These are phyloP conservation scores for Austrofundulus limnaeus DNA, from an alignment of 2,113 vertebrate genomes.

Conservation along the genomic window DNA sequence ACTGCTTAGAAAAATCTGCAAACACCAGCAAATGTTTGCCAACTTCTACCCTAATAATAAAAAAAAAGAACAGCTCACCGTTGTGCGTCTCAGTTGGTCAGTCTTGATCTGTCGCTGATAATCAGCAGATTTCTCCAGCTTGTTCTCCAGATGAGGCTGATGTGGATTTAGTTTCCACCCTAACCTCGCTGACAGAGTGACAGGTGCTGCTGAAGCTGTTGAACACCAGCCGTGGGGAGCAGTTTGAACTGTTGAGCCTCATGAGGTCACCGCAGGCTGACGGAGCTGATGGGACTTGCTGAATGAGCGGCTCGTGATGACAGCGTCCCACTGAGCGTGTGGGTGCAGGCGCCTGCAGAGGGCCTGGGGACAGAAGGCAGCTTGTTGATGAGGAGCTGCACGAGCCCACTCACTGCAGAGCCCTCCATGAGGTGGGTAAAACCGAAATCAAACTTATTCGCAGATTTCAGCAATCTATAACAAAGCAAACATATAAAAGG, in stretches of 20 bases:
- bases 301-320: conserved; percentile 43
- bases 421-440: too few relatives aligned
- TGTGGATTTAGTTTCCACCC: conserved; percentile 9
- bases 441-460: too few relatives aligned
- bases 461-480: too few relatives aligned
- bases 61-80: conserved; percentile 20
- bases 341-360: conserved; percentile 7
- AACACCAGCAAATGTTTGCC: background rate
- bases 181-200: conserved; percentile 19
- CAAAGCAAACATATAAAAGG: too few relatives aligned
- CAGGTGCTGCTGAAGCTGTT: conserved; percentile 36
- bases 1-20: too few relatives aligned
- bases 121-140: background rate
- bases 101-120: background rate
- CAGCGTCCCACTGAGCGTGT: conserved; percentile 16
- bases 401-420: too few relatives aligned
- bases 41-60: too few relatives aligned
- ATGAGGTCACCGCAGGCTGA: conserved; percentile 7
- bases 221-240: conserved; percentile 8
- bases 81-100: background rate
- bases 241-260: conserved; percentile 10
- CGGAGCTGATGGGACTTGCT: conserved; percentile 6
- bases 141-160: background rate
- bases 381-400: too few relatives aligned
- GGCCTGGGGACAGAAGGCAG: too few relatives aligned